phyloP scores from a whole-genome alignment of 2,797 vertebrate genomes.

The Danio tinwini region DNA sequence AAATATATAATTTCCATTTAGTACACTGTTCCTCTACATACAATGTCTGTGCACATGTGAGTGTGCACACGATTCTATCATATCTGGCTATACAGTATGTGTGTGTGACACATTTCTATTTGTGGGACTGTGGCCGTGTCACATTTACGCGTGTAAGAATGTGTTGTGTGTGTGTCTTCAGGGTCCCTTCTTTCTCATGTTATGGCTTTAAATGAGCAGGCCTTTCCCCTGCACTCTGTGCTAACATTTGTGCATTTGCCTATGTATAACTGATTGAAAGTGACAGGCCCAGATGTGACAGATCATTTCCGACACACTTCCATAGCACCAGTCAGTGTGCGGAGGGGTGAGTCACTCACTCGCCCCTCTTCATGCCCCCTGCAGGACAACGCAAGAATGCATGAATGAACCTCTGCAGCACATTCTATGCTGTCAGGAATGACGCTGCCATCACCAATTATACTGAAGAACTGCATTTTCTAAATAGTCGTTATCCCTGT shows the following conservation, averaged over 20 bases:
- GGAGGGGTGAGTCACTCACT: slow-evolving; percentile 90
- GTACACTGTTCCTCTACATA: neutral
- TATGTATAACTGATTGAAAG: slow-evolving; percentile 80
- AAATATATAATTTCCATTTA: neutral
- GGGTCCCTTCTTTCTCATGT: slow-evolving; percentile 64
- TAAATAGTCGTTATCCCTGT: slow-evolving; percentile 81
- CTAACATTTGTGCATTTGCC: slow-evolving; percentile 43
- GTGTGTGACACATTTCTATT: neutral
- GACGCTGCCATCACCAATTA: slow-evolving; percentile 94
- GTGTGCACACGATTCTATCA: neutral
- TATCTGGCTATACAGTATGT: neutral
- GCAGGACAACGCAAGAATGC: slow-evolving; percentile 95
- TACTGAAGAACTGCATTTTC: slow-evolving; percentile 87
- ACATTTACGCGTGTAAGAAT: neutral
- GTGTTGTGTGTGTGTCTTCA: slow-evolving; percentile 42
- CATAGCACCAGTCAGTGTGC: slow-evolving; percentile 82
- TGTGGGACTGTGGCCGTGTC: slow-evolving; percentile 8
- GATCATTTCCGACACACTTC: slow-evolving; percentile 95
- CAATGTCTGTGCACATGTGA: neutral
- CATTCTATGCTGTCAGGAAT: slow-evolving; percentile 94
- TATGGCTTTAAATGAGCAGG: slow-evolving; percentile 80
- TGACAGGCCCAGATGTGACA: slow-evolving; percentile 96
- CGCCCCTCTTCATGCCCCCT: slow-evolving; percentile 74
- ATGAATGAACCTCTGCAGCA: slow-evolving; percentile 92
- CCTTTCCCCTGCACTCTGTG: slow-evolving; percentile 72